Percentiles rank a stretch among this genome's conserved stretches.
These are phyloP conservation scores for Cossypha polioptera DNA, from an alignment of 2,797 vertebrate species.

Conservation along the genomic window DNA sequence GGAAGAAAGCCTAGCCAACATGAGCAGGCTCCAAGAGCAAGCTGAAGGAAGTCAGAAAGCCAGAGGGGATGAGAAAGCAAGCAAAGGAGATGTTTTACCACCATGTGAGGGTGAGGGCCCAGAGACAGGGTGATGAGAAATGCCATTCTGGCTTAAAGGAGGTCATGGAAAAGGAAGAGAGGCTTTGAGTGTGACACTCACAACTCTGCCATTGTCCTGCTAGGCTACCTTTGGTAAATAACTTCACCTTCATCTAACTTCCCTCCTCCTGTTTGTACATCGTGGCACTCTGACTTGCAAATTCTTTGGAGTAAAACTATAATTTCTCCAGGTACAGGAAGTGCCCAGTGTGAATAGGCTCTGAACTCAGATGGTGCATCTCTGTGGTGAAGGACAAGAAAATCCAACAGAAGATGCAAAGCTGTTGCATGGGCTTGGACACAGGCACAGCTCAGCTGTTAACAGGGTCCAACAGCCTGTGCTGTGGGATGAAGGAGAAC, in stretches of 20 bases:
- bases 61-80: not conserved
- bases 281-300: not conserved
- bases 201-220: not conserved
- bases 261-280: not conserved
- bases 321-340: not conserved
- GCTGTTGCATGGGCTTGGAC: not conserved
- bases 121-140: not conserved
- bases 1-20: not conserved
- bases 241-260: not conserved
- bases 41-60: not conserved
- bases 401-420: not conserved
- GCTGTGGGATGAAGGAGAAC: not conserved
- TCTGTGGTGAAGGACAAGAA: not conserved
- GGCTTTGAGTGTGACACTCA: not conserved
- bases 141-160: not conserved
- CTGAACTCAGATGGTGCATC: not conserved
- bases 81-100: not conserved
- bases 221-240: not conserved
- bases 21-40: not conserved
- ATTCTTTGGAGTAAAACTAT: not conserved
- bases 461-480: not conserved
- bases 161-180: not conserved
- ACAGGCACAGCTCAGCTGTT: fast-evolving
- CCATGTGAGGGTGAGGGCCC: fast-evolving
- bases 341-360: not conserved